Evolutionary conservation across 2,113 vertebrate species (phyloP), one percentile per base, ranked within the genome.

Genomic region (Peromyscus californicus): DNA sequence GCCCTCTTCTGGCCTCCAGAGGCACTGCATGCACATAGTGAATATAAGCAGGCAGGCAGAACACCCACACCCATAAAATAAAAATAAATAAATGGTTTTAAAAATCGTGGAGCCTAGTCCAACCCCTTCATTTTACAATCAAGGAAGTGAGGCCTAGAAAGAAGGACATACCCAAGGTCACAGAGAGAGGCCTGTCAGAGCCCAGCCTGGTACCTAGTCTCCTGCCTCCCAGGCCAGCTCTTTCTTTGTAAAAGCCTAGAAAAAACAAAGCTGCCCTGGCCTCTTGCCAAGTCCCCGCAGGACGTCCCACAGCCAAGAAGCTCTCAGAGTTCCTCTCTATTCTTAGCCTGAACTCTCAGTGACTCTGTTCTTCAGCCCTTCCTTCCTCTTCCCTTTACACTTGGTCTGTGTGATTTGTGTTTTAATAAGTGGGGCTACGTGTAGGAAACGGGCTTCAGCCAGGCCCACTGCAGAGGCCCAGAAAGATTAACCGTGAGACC

Each of bases 311-410:
- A 98, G 97, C 97, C 97, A n/a, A 98, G 97, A 98, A 65, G 98
- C 97, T 98, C 97, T 98, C 98, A 98, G 96, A 98, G 98, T n/a
- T 78, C 95, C 96, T 65, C 97, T 98, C 99, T 99, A 99, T 99
- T 99, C 98, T 99, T 99, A 98, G 98, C 97, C 95, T 98, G 98
- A 98, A 98, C 98, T 99, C 97, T 97, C 83, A 97, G 98, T 98
- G 98, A 98, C 98, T 98, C 97, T 94, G 98, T 90, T 96, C 97
- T 80, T 89, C 91, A 65, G 96, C 67, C 26, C 65, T 65, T 63
- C 3, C 87, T 51, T 86, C 63, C 36, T 36, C 69, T 86, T 93
- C 65, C 92, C 90, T 95, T 74, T 79, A 89, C 86, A 16, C 59
- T 96, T 82, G 76, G 24, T n/a, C 82, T 90, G 12, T 75, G 96